Base-by-base conservation (phyloP, 2,888 invertebrate species). In the Apamea crenata region DNA sequence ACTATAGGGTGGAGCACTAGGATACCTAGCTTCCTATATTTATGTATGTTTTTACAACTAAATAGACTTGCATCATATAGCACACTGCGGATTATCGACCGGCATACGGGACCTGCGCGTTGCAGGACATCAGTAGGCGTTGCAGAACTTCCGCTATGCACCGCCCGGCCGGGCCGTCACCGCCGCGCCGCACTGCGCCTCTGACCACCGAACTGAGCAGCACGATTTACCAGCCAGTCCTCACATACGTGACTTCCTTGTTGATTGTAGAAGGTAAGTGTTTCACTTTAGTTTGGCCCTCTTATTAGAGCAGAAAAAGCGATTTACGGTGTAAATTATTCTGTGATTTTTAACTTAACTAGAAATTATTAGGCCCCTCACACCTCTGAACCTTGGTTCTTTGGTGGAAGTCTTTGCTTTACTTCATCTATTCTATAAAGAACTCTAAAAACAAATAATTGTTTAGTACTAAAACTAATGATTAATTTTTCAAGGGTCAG, bases 21-120 rank as follows among this genome's bases (percentile, higher is more conserved):
- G 6, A 44, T 68, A 68, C n/a, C 44, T 68, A 44, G 44, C 47
- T 44, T 21, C 6, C 21, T 21, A 47, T 12, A 44, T 68, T n/a
- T 44, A 2, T 6, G 3, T 29, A 68, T 47, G 18, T n/a, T 18
- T 44, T 6, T 29, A 67, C 25, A n/a, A n/a, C 29, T 47, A 12
- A 44, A 21, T 47, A 21, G n/a, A 68, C n/a, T 21, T 80, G n/a
- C 63, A 72, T 32, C 32, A 25, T 67, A 81, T 77, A 77, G n/a
- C 50, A 56, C 47, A 82, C 67, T 82, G 77, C 77, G 82, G 67
- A 47, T 56, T 82, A 77, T 81, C 81, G 81, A 75, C n/a, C 72
- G 40, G 12, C 16, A 6, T 25, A 47, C 12, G 1, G 36, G 70
- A 61, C 78, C 63, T 84, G 84, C 81, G 81, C 75, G n/a, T 12